Evolutionary conservation across 2,888 invertebrate species (phyloP).

Genomic region (Trichacis sp.): DNA sequence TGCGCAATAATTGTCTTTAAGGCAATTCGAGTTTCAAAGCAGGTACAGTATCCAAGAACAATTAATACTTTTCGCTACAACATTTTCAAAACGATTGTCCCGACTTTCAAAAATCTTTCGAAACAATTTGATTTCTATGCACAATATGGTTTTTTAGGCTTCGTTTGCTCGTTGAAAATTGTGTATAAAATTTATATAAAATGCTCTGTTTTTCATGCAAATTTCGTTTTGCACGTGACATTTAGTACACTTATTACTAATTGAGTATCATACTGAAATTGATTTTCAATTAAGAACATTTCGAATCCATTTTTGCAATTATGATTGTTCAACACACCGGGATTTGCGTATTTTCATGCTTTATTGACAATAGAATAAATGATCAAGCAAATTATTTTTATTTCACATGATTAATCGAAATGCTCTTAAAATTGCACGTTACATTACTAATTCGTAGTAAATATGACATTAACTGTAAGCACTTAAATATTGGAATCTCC

Average conservation of each 20-base stretch:
- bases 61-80: slow-evolving; percentile 1
- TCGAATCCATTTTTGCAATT: too few species aligned
- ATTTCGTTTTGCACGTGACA: neutral
- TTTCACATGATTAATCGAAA: too few species aligned
- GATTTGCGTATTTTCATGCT: too few species aligned
- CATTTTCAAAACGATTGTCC: too few species aligned
- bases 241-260: neutral
- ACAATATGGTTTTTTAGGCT: too few species aligned
- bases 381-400: too few species aligned
- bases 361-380: too few species aligned
- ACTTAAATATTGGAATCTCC: slow-evolving; percentile 23
- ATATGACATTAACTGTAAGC: neutral
- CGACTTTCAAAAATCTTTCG: too few species aligned
- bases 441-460: slow-evolving; percentile 13
- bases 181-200: too few species aligned
- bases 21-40: slow-evolving; percentile 67
- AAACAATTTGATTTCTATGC: too few species aligned
- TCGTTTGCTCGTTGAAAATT: neutral
- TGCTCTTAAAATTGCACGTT: slow-evolving; percentile 20
- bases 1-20: slow-evolving; percentile 63
- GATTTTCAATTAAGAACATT: neutral
- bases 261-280: slow-evolving; percentile 7
- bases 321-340: too few species aligned
- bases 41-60: slow-evolving; percentile 52
- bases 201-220: too few species aligned